Evolutionary conservation across 2,888 invertebrate species (phyloP).

Genomic region (Terebella lapidaria): DNA sequence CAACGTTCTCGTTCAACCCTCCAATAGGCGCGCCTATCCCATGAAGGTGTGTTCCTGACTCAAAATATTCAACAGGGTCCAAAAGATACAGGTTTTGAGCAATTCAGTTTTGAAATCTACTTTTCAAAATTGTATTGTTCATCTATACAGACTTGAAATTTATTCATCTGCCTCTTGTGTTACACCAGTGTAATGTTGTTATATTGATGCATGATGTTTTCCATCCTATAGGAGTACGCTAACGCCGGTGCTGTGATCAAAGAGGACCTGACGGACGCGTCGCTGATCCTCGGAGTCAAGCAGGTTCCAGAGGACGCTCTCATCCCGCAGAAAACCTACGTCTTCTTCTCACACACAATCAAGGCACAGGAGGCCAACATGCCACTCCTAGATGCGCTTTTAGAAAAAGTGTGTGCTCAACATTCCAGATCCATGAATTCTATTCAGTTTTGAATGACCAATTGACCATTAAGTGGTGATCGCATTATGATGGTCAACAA

Average conservation of each 20-base stretch:
- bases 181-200: neutral
- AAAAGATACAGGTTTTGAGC: neutral
- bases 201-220: neutral
- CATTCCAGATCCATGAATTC: neutral
- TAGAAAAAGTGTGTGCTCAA: conserved; percentile 64
- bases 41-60: conserved; percentile 67
- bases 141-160: too few species aligned
- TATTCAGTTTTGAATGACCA: too few species aligned
- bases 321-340: conserved; percentile 94
- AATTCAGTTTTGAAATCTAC: too few species aligned
- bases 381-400: conserved; percentile 89
- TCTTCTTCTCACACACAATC: conserved; percentile 98
- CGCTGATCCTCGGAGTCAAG: conserved; percentile 95
- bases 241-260: conserved; percentile 87
- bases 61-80: neutral
- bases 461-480: too few species aligned
- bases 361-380: conserved; percentile 98
- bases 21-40: conserved; percentile 94
- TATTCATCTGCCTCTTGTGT: too few species aligned
- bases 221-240: conserved; percentile 62
- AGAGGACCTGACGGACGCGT: conserved; percentile 94
- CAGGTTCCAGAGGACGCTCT: conserved; percentile 76
- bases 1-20: conserved; percentile 91
- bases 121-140: too few species aligned
- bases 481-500: too few species aligned